phyloP scores from a whole-genome alignment of 2,888 invertebrate species.

The Leptarthrus brevirostris region DNA sequence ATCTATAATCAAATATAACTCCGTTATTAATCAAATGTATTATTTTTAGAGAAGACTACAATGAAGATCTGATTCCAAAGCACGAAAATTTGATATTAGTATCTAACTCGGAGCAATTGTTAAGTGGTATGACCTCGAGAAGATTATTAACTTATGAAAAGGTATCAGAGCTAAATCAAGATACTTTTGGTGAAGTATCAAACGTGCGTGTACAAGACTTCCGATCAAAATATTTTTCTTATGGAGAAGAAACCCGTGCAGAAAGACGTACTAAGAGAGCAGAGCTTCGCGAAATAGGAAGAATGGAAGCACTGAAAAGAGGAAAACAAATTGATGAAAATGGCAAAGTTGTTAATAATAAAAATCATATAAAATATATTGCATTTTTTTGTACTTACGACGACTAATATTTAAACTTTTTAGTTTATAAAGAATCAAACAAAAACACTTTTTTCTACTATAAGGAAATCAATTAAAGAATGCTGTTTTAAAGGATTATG shows the following conservation, averaged over 20 bases:
- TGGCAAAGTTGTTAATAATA: no score
- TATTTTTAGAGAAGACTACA: slow-evolving; percentile 75
- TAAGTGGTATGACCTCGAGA: slow-evolving; percentile 84
- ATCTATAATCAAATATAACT: no score
- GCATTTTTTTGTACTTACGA: no score
- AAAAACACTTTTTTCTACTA: no score
- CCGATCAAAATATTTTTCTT: slow-evolving; percentile 75
- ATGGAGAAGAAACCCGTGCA: slow-evolving; percentile 74
- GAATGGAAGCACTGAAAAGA: slow-evolving; percentile 62
- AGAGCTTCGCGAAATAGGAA: slow-evolving; percentile 65
- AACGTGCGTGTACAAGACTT: slow-evolving; percentile 65
- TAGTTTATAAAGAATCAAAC: no score
- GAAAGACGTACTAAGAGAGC: slow-evolving; percentile 71
- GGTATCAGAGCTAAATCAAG: slow-evolving; percentile 69
- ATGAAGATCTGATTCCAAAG: slow-evolving; percentile 77
- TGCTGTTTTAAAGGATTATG: no score
- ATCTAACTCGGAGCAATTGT: slow-evolving; percentile 88
- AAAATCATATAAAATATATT: no score
- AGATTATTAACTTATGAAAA: slow-evolving; percentile 90
- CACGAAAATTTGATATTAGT: slow-evolving; percentile 83
- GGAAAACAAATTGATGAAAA: slow-evolving; percentile 59
- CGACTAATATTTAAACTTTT: no score
- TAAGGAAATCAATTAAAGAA: no score
- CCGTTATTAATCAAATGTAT: no score
- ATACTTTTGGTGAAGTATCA: slow-evolving; percentile 49